Base-by-base conservation (phyloP, 2,888 invertebrate species). In the Saturnia japonica region DNA sequence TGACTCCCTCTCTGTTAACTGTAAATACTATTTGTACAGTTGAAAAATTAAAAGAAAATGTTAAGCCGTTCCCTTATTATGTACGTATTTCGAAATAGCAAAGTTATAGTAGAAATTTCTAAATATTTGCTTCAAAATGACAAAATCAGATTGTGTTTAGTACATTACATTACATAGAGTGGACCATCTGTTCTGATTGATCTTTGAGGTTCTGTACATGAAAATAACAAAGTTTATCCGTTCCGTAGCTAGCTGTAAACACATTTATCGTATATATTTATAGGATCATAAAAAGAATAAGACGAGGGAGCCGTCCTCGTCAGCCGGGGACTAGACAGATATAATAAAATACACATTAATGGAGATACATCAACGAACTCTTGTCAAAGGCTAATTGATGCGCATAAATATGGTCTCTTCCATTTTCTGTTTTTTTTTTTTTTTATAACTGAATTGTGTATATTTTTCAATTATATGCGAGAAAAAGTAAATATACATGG, bases 181-280 rank as follows among this genome's bases (percentile, higher is more conserved):
- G n/a, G 3, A 11, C 28, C 57, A 14, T 28, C 57, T 60, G 28
- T 12, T 4, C 25, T 60, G 9, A 28, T 28, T 60, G 28, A 14
- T 28, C 57, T 60, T 60, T 28, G 57, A 28, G 14, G 28, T 28
- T 28, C 25, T 28, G 12, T 60, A 60, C 6, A 14, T 22, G 40
- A n/a, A 9, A 40, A 40, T 34, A 40, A 64, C 64, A 64, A 64
- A 40, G 2, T 62, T 40, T n/a, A 64, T 19, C 19, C 40, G 4
- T n/a, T 64, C n/a, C 40, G 34, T 40, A 40, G n/a, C 19, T n/a
- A 40, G 19, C 19, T 64, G 64, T 64, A 64, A 64, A 64, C 64
- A 64, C 34, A 40, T 64, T 64, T 64, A n/a, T 64, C 16, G 64
- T 64, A 64, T n/a, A 40, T 64, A 64, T 64, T 64, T 64, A 64